phyloP scores from a whole-genome alignment of 1,140 invertebrate genomes.

The Dendroctonus valens region DNA sequence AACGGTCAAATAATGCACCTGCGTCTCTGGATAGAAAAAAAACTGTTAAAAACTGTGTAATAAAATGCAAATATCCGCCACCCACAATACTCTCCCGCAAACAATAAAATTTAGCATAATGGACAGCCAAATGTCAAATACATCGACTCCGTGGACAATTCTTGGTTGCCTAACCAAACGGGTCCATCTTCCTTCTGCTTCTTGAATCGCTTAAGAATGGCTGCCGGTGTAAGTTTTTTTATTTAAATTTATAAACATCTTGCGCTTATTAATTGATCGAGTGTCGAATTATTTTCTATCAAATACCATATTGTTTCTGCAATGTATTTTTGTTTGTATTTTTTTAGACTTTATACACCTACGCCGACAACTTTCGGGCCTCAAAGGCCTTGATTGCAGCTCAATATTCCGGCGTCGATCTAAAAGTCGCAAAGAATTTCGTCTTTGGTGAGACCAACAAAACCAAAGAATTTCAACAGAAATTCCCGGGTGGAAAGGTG shows the following conservation, averaged over 20 bases:
- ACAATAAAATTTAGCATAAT: no score
- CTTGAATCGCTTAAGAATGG: conserved; percentile 38
- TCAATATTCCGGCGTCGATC: conserved; percentile 85
- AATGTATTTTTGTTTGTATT: conserved; percentile 42
- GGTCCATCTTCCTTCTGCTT: conserved; percentile 5
- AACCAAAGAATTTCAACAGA: conserved; percentile 79
- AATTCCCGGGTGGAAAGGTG: conserved; percentile 95
- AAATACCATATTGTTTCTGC: not conserved
- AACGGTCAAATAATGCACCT: no score
- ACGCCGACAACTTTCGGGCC: conserved; percentile 92
- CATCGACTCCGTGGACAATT: not conserved
- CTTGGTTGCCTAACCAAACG: not conserved
- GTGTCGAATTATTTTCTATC: not conserved
- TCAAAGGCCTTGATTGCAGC: conserved; percentile 93
- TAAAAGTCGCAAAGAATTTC: conserved; percentile 83
- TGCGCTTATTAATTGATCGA: conserved; percentile 2
- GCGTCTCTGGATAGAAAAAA: no score
- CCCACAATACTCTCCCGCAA: no score
- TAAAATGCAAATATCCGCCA: no score
- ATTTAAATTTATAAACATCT: conserved; percentile 31
- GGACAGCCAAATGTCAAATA: no score
- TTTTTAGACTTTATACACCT: conserved; percentile 92
- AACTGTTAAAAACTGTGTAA: no score
- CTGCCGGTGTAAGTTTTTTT: conserved; percentile 46
- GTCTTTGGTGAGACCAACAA: conserved; percentile 94